Base-by-base conservation (phyloP, 2,797 vertebrate genomes). In the Enteromius trimaculatus region DNA sequence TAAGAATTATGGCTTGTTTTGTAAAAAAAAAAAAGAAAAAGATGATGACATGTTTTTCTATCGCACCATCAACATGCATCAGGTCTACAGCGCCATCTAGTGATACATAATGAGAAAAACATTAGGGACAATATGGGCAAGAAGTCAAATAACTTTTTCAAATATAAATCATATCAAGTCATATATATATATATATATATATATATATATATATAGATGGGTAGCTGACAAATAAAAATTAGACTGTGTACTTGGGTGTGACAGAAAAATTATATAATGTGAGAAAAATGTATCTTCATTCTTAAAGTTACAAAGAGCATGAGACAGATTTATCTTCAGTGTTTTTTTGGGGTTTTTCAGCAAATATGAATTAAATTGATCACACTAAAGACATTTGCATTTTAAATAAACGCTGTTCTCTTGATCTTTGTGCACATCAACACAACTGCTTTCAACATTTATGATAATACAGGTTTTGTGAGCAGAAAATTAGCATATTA, bases 11-110 rank as follows among this genome's bases (percentile, higher is more conserved):
- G 77, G 82, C 74, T 80, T 69, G 77, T 51, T 86, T 4, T 53
- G 77, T 84, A 83, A 84, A 55, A 29, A 60, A 77, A 78, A 87
- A 82, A 42, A 39, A 82, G 83, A 53, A 29, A 58, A 79, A 76
- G 7, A 87, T 82, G 42, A 86, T 72, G 77, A 65, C 3, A 58
- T 23, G 29, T 75, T 62, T 26, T 76, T 8, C 0, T 9, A 4
- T 14, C 44, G 21, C 34, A 53, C 16, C 29, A 34, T 3, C 1
- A 31, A 65, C 58, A 70, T 58, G 26, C n/a, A 71, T 31, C 47
- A 69, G 89, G 79, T 85, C 37, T 87, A 77, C 77, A 90, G 88
- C 89, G 89, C 92, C 93, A 90, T 90, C 94, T 93, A 88, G 89
- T 91, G 94, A 88, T 29, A 29, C 9, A 65, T 23, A 10, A 47